Evolutionary conservation across 2,113 vertebrate genomes (phyloP).

Genomic region (Harpagus bidentatus): DNA sequence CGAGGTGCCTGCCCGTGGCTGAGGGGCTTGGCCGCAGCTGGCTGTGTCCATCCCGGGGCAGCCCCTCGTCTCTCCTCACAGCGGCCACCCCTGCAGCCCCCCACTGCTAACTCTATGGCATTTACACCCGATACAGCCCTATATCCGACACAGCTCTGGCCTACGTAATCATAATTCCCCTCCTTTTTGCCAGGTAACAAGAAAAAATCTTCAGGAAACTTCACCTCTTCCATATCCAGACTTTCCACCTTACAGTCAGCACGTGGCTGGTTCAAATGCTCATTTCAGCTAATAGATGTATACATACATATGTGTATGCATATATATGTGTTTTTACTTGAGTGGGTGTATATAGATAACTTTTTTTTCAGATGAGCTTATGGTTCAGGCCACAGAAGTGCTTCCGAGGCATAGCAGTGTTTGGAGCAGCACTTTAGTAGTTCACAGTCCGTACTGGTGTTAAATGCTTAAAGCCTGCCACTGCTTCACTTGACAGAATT

Average conservation of each 20-base stretch:
- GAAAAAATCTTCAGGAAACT: not conserved
- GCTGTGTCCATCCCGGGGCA: rapidly evolving
- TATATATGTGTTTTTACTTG: not conserved
- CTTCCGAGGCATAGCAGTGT: not conserved
- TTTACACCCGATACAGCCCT: not conserved
- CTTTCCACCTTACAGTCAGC: not conserved
- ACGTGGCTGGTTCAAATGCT: not conserved
- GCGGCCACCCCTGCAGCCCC: not conserved
- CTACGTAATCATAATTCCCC: not conserved
- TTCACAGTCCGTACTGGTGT: not conserved
- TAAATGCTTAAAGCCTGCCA: not conserved
- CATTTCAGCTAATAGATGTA: not conserved
- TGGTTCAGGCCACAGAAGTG: not conserved
- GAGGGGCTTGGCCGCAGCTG: not conserved
- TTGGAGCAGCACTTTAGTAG: too few relatives aligned
- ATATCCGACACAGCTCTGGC: not conserved
- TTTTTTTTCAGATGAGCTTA: not conserved
- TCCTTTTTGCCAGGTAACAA: not conserved
- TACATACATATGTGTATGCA: rapidly evolving
- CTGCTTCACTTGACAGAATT: not conserved
- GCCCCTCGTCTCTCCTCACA: not conserved
- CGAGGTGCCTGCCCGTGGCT: rapidly evolving
- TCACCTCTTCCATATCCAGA: not conserved
- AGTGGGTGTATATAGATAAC: not conserved
- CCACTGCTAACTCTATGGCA: too few relatives aligned